A percentile compares a stretch with the other conserved stretches of the same genome.
Conservation (phyloP, 1,140 invertebrate species). For the Caenorhabditis tropicalis region DNA sequence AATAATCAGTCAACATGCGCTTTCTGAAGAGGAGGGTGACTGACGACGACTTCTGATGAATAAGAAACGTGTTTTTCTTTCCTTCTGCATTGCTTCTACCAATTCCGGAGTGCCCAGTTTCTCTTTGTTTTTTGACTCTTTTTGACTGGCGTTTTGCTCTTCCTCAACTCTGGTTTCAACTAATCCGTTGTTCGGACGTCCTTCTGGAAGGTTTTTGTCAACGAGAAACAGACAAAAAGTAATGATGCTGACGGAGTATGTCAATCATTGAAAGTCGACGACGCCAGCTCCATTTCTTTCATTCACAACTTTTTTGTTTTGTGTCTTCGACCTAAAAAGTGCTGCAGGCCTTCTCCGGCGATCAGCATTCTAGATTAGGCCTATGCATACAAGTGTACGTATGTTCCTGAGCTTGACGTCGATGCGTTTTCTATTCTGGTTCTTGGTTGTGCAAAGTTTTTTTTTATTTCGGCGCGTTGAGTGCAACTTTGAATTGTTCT, state of each 20-base stretch:
- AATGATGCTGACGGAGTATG: slow-evolving; percentile 39
- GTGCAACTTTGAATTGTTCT: slow-evolving; percentile 28
- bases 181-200: slow-evolving; percentile 40
- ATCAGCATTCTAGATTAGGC: slow-evolving; percentile 42
- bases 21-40: neutral
- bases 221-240: neutral
- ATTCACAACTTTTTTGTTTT: slow-evolving; percentile 7
- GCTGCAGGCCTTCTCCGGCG: neutral
- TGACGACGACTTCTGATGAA: slow-evolving; percentile 18
- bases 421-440: slow-evolving; percentile 25
- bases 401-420: slow-evolving; percentile 2
- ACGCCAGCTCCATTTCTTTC: neutral
- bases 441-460: neutral
- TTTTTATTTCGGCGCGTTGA: neutral
- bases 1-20: slow-evolving; percentile 7
- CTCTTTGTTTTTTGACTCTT: neutral
- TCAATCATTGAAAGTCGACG: slow-evolving; percentile 24
- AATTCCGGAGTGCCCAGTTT: neutral
- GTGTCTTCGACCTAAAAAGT: slow-evolving; percentile 24
- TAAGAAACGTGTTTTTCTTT: slow-evolving; percentile 39
- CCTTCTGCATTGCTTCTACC: neutral
- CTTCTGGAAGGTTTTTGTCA: neutral
- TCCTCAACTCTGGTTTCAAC: neutral
- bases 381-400: slow-evolving; percentile 38
- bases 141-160: slow-evolving; percentile 19